Conservation (phyloP, 2,113 vertebrate species). For the Rhineura floridana region DNA sequence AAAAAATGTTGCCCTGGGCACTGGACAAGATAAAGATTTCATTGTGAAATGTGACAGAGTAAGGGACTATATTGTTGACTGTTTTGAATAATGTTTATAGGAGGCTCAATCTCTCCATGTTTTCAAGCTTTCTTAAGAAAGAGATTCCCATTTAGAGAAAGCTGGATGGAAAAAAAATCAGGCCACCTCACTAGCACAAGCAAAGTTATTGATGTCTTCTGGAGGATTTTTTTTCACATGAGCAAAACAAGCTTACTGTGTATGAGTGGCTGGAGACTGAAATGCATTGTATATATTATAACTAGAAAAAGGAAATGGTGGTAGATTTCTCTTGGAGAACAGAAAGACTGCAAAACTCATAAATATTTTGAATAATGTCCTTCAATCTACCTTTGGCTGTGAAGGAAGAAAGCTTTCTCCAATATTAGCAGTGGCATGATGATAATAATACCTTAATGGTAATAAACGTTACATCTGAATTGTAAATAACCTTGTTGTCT, state of each 20-base stretch:
- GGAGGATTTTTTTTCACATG: neutral
- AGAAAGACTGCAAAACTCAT: neutral
- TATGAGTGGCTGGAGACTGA: neutral
- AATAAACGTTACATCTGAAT: neutral
- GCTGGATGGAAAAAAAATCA: too few species aligned
- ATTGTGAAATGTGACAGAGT: neutral
- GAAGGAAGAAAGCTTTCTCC: constrained; percentile 6
- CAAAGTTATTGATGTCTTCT: constrained; percentile 2
- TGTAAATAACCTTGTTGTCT: too few species aligned
- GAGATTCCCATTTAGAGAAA: neutral
- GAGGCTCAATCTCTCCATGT: neutral
- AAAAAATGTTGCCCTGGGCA: neutral
- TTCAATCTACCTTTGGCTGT: neutral
- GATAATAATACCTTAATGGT: neutral
- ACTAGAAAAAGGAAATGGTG: neutral
- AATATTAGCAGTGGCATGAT: neutral
- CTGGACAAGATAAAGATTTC: neutral
- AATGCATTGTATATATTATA: neutral
- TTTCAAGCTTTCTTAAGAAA: constrained; percentile 4
- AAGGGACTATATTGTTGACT: neutral
- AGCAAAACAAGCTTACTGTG: neutral
- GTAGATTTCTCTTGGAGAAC: neutral
- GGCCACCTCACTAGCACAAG: neutral
- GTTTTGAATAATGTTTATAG: neutral
- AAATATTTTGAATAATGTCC: neutral